Conservation (phyloP, 2,797 vertebrate genomes). For the Paramormyrops hopkinsi region DNA sequence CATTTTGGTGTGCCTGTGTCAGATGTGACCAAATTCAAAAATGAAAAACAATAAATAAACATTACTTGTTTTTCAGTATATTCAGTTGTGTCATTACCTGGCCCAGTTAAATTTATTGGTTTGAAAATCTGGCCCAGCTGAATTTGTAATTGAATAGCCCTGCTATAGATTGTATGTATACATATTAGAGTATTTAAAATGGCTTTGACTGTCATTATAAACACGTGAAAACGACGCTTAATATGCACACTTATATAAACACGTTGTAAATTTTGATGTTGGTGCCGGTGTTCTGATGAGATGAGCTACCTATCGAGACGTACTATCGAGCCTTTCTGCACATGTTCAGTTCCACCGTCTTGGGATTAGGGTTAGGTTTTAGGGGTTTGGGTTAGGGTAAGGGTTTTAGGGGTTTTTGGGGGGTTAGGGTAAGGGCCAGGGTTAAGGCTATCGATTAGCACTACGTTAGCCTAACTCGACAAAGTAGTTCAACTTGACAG, state of each 20-base stretch:
- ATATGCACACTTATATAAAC: neutral
- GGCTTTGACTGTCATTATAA: neutral
- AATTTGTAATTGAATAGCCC: neutral
- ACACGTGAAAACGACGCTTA: neutral
- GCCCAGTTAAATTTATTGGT: neutral
- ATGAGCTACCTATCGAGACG: too few relatives aligned
- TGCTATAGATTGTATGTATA: neutral
- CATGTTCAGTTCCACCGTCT: too few relatives aligned
- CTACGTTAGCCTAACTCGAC: too few relatives aligned
- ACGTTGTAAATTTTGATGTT: neutral
- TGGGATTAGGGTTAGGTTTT: too few relatives aligned
- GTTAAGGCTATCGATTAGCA: too few relatives aligned
- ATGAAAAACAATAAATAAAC: neutral
- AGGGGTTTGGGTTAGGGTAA: too few relatives aligned
- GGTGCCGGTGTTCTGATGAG: neutral
- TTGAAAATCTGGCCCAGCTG: neutral
- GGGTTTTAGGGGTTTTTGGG: too few relatives aligned
- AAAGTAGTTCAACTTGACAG: too few relatives aligned
- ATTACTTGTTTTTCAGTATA: neutral
- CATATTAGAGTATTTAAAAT: neutral
- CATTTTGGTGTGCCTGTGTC: neutral
- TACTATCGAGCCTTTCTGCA: too few relatives aligned
- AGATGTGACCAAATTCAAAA: neutral
- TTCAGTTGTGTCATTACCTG: neutral
- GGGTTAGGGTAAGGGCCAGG: too few relatives aligned